Evolutionary conservation across 2,797 vertebrate species (phyloP).

Genomic region (Lycodopsis pacificus): DNA sequence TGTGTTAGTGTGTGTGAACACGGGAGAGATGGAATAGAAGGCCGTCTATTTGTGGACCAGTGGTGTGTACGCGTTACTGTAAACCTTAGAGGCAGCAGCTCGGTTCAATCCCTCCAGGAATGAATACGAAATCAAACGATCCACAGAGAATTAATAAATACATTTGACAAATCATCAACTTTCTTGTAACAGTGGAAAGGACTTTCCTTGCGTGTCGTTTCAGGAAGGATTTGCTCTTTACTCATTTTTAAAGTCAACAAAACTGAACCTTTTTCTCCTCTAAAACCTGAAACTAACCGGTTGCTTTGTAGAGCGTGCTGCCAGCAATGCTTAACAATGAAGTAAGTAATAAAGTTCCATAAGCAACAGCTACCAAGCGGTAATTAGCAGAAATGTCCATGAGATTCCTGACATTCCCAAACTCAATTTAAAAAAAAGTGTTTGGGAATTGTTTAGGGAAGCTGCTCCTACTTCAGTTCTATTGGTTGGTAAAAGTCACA

Average conservation of each 20-base stretch:
- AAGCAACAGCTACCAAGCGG: background rate
- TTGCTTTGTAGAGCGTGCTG: background rate
- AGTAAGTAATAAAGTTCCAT: background rate
- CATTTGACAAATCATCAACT: background rate
- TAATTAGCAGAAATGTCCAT: background rate
- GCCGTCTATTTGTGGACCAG: slow-evolving; percentile 4
- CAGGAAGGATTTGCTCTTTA: background rate
- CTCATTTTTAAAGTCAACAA: background rate
- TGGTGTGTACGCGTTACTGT: slow-evolving; percentile 4
- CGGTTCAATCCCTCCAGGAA: slow-evolving; percentile 6
- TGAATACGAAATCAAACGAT: background rate
- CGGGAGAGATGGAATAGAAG: slow-evolving; percentile 19
- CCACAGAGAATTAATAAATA: background rate
- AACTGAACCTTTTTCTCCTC: background rate
- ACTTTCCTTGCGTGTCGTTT: background rate
- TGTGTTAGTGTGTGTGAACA: slow-evolving; percentile 18
- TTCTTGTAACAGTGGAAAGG: background rate
- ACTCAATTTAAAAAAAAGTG: too few species aligned
- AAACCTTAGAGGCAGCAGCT: background rate
- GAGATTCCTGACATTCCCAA: background rate
- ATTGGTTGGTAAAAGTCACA: background rate
- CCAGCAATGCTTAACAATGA: background rate
- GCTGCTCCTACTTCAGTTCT: background rate
- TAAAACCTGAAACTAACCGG: background rate
- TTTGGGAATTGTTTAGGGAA: too few species aligned